Evolutionary conservation across 2,113 vertebrate species (phyloP).

Genomic region (Chaetodon auriga): DNA sequence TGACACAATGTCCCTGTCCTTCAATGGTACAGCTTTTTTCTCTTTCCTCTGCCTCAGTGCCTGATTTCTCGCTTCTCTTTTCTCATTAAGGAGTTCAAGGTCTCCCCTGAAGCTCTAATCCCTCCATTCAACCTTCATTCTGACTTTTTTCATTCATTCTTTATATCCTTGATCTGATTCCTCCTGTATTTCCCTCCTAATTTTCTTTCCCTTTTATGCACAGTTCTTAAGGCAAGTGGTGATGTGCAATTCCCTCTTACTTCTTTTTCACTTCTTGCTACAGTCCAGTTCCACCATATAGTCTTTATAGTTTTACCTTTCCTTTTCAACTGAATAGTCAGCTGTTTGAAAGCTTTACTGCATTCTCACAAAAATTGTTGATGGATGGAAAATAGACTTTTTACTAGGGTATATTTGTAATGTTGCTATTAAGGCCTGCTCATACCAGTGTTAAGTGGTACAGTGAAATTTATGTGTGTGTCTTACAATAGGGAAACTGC

Average conservation of each 20-base stretch:
- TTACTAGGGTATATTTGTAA: background rate
- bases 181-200: background rate
- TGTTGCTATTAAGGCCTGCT: background rate
- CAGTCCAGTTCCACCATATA: background rate
- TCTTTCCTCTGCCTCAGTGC: background rate
- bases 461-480: too few species aligned
- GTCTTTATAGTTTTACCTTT: background rate
- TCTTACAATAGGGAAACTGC: too few species aligned
- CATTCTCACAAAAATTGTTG: background rate
- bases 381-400: too few species aligned
- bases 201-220: background rate
- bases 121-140: conserved; percentile 11
- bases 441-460: background rate
- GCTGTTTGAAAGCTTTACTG: background rate
- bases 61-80: conserved; percentile 1
- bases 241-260: background rate
- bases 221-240: background rate
- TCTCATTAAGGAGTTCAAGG: conserved; percentile 17
- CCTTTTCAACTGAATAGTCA: background rate
- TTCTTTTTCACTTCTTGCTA: too few species aligned
- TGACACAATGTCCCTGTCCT: conserved; percentile 28
- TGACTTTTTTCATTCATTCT: background rate
- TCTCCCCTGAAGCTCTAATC: conserved; percentile 8
- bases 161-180: background rate
- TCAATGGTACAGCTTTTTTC: background rate